These are phyloP conservation scores for Lasioglossum marginatum DNA, from an alignment of 2,888 invertebrate genomes.

Conservation along the genomic window DNA sequence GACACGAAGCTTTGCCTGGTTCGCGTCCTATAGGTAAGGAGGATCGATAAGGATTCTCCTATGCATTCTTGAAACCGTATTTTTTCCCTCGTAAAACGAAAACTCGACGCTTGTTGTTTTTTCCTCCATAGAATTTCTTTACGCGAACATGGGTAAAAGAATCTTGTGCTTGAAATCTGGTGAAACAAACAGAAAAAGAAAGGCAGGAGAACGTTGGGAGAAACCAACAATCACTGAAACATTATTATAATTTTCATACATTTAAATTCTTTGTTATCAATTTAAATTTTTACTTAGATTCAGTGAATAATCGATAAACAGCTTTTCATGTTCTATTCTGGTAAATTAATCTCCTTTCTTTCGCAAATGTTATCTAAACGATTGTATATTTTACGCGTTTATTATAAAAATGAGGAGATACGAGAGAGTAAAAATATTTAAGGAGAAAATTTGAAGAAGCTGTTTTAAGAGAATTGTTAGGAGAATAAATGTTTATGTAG, in stretches of 20 bases:
- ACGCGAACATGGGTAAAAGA: conserved; percentile 21
- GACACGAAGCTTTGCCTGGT: conserved; percentile 10
- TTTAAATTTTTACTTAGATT: not conserved
- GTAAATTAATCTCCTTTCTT: too few species aligned
- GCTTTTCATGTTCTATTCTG: not conserved
- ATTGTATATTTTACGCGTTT: not conserved
- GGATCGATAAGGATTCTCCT: conserved; percentile 51
- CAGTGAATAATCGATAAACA: too few species aligned
- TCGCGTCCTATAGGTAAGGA: conserved; percentile 42
- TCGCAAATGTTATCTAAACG: too few species aligned
- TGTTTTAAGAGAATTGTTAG: not conserved
- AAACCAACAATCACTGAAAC: not conserved
- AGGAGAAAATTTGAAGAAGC: not conserved
- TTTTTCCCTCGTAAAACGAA: conserved; percentile 27
- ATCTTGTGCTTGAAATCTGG: not conserved
- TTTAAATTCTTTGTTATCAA: not conserved
- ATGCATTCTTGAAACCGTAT: conserved; percentile 34
- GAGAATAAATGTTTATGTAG: not conserved
- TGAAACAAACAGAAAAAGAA: not conserved
- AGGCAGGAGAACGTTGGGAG: too few species aligned
- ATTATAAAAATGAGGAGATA: not conserved
- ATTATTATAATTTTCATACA: not conserved
- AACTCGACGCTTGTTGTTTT: not conserved
- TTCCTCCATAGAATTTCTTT: conserved; percentile 9
- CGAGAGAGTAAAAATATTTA: not conserved